Base-by-base conservation (phyloP, 2,888 invertebrate species). In the Stenodera caucasica region DNA sequence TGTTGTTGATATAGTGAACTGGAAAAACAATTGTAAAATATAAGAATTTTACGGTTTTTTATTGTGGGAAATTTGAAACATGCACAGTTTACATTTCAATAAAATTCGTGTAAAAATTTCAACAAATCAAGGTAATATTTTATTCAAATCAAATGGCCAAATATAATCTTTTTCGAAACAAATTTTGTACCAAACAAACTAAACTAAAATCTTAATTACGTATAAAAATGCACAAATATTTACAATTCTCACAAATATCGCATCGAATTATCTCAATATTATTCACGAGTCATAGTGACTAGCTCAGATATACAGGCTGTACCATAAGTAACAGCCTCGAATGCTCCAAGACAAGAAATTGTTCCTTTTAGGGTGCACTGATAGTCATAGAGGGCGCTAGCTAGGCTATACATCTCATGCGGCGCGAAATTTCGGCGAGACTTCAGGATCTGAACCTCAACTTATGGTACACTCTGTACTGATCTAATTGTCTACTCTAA, bases 1-100 rank as follows among this genome's bases (percentile, higher is more conserved):
- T 68, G 68, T 33, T 72, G 69, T 56, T 68, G 68, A 55, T 68
- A 74, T 26, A 72, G 55, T 23, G 66, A 56, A 53, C 76, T 76
- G 71, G n/a, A n/a, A 70, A 76, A 76, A 68, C 62, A 55, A 64
- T 51, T 35, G 12, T 49, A 35, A 53, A 12, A 35, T 52, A 6
- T 52, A 32, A 29, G 26, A 30, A 33, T 33, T 35, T 6, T 4
- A 30, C 53, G 12, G 7, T 37, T 37, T 45, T 45, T n/a, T 45
- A 51, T 14, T 14, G 26, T 8, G 26, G 14, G 23, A 11, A 21
- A 49, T 12, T 8, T 14, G 3, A 18, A 45, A 8, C 18, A 51
- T 51, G 51, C 32, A 53, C 37, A 53, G 32, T 30, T 35, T 21
- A 26, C 2, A 26, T 26, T 2, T n/a, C n/a, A n/a, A n/a, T n/a